Conservation (phyloP, 2,797 vertebrate genomes). For the Hydrophis major region DNA sequence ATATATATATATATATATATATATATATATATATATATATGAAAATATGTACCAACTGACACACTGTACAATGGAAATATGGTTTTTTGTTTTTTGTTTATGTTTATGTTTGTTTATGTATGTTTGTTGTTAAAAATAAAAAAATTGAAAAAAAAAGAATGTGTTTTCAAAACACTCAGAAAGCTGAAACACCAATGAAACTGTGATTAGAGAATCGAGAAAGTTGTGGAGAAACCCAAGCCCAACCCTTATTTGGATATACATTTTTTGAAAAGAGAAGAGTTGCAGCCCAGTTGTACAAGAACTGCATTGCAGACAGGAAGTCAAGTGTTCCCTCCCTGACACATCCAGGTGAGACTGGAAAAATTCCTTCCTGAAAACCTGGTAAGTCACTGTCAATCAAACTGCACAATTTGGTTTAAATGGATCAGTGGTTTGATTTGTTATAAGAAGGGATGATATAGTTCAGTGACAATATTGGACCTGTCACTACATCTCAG, state of each 20-base stretch:
- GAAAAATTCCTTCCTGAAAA: neutral
- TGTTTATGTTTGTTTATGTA: too few species aligned
- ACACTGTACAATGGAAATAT: too few species aligned
- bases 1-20: too few species aligned
- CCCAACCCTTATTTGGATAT: neutral
- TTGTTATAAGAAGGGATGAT: neutral
- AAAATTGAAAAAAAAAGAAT: neutral
- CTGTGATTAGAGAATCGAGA: neutral
- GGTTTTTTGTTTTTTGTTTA: too few species aligned
- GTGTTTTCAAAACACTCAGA: neutral
- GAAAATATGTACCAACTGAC: too few species aligned
- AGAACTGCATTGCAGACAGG: neutral
- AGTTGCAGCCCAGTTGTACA: neutral
- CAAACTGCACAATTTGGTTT: neutral
- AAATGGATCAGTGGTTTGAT: neutral
- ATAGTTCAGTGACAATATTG: neutral
- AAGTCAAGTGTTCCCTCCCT: neutral
- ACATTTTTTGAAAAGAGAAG: neutral
- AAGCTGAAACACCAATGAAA: neutral
- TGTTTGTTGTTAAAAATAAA: too few species aligned
- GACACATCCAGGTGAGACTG: neutral
- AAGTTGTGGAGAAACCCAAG: neutral
- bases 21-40: too few species aligned
- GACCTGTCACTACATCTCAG: neutral
- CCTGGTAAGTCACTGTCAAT: neutral